Evolutionary conservation across 64 coral and sea anemone genomes (phyloP).

Genomic region (Platygyra sinensis): DNA sequence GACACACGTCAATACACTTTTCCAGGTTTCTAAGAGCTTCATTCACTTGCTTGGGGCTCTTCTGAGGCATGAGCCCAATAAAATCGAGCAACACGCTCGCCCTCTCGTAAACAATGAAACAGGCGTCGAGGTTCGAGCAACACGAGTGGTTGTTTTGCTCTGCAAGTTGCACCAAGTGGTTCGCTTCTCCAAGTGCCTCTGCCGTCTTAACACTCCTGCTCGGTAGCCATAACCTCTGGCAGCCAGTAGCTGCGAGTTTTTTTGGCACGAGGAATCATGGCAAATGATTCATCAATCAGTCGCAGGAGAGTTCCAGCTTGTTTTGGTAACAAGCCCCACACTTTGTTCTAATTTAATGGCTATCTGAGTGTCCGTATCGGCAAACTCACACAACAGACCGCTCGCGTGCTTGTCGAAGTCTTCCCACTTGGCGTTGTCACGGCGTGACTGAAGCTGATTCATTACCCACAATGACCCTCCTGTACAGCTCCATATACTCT

Average conservation of each 20-base stretch:
- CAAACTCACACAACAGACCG: neutral
- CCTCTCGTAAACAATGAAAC: slow-evolving; percentile 52
- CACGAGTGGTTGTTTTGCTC: slow-evolving; percentile 1
- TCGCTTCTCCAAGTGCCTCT: slow-evolving; percentile 27
- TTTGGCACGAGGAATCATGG: neutral
- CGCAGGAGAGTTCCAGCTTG: neutral
- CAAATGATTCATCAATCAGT: neutral
- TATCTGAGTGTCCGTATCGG: slow-evolving; percentile 34
- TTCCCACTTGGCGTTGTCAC: slow-evolving; percentile 61
- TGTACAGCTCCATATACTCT: neutral
- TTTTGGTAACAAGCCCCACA: slow-evolving; percentile 36
- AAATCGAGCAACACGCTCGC: slow-evolving; percentile 45
- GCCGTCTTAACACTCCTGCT: slow-evolving; percentile 39
- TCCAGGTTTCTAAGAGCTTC: neutral
- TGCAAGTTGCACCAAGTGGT: neutral
- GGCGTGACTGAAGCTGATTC: slow-evolving; percentile 25
- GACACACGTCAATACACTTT: slow-evolving; percentile 4
- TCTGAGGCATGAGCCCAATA: neutral
- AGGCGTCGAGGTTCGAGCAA: neutral
- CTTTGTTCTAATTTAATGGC: slow-evolving; percentile 30
- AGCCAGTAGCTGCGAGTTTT: neutral
- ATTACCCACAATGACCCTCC: slow-evolving; percentile 5
- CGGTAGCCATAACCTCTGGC: slow-evolving; percentile 19
- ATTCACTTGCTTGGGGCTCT: neutral
- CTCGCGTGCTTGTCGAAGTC: neutral